Conservation (phyloP, 2,888 invertebrate genomes). For the Scaeva pyrastri region DNA sequence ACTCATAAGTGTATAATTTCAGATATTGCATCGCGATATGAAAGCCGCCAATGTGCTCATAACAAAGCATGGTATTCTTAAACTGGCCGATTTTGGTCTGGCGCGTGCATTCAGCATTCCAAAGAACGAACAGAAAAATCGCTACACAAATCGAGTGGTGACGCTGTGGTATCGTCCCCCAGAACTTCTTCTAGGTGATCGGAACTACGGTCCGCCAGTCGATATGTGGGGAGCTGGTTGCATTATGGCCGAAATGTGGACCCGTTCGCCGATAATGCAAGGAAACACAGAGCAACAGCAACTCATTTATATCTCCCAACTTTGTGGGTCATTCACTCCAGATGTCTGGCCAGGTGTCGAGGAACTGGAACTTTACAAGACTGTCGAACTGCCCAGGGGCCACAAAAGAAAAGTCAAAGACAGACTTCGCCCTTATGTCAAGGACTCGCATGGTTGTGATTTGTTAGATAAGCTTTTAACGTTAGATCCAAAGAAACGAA, state of each 20-base stretch:
- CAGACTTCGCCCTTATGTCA: conserved; percentile 93
- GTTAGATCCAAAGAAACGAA: conserved; percentile 94
- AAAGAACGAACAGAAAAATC: conserved; percentile 92
- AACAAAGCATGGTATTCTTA: conserved; percentile 96
- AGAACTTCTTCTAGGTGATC: conserved; percentile 88
- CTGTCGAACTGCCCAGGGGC: conserved; percentile 93
- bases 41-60: conserved; percentile 99
- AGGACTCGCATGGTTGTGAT: conserved; percentile 96
- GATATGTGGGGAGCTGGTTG: conserved; percentile 99
- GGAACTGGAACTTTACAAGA: conserved; percentile 92
- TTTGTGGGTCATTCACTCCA: conserved; percentile 97
- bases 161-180: conserved; percentile 96
- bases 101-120: conserved; percentile 96
- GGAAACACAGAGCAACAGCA: conserved; percentile 99
- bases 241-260: conserved; percentile 99
- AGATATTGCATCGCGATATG: conserved; percentile 97
- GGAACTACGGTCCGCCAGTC: conserved; percentile 98
- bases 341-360: conserved; percentile 97
- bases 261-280: conserved; percentile 96
- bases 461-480: conserved; percentile 95
- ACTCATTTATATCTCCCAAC: conserved; percentile 95
- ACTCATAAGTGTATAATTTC: not conserved
- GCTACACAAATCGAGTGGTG: conserved; percentile 99
- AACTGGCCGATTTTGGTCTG: conserved; percentile 98
- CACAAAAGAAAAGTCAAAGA: conserved; percentile 95